phyloP scores from a whole-genome alignment of 1,140 invertebrate genomes.

The Frieseomelitta varia region DNA sequence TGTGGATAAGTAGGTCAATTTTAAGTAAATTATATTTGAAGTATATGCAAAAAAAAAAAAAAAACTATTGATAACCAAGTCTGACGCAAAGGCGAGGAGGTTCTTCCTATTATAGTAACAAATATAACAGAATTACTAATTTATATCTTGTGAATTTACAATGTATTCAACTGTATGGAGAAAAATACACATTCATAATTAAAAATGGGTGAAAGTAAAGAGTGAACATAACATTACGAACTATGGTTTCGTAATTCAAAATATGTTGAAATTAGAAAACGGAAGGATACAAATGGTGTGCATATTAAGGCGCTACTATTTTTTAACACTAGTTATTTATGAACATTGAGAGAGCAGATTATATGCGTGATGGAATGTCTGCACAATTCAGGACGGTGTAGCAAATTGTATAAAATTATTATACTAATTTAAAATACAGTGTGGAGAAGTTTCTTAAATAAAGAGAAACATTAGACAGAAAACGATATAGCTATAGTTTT shows the following conservation, averaged over 20 bases:
- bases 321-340: conserved; percentile 73
- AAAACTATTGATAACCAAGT: conserved; percentile 68
- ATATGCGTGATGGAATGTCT: conserved; percentile 55
- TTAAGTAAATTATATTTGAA: conserved; percentile 53
- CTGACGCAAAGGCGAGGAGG: conserved; percentile 61
- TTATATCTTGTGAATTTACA: conserved; percentile 70
- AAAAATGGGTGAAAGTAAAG: conserved; percentile 42
- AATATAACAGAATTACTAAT: conserved; percentile 70
- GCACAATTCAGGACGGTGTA: conserved; percentile 55
- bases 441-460: conserved; percentile 33
- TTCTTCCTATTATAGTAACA: conserved; percentile 72
- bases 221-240: conserved; percentile 51
- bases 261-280: conserved; percentile 50
- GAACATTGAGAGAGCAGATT: conserved; percentile 58
- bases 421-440: conserved; percentile 64
- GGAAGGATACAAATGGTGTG: conserved; percentile 67
- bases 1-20: conserved; percentile 63
- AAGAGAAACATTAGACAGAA: too few species aligned
- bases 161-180: conserved; percentile 60
- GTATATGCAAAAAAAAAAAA: conserved; percentile 50
- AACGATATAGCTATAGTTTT: background rate
- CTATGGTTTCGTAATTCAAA: conserved; percentile 58
- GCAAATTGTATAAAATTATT: conserved; percentile 69
- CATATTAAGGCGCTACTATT: conserved; percentile 72
- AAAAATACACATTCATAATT: conserved; percentile 52